Evolutionary conservation across 2,797 vertebrate species (phyloP), one percentile per base, ranked within the genome.

Genomic region (Lophotriccus pileatus): DNA sequence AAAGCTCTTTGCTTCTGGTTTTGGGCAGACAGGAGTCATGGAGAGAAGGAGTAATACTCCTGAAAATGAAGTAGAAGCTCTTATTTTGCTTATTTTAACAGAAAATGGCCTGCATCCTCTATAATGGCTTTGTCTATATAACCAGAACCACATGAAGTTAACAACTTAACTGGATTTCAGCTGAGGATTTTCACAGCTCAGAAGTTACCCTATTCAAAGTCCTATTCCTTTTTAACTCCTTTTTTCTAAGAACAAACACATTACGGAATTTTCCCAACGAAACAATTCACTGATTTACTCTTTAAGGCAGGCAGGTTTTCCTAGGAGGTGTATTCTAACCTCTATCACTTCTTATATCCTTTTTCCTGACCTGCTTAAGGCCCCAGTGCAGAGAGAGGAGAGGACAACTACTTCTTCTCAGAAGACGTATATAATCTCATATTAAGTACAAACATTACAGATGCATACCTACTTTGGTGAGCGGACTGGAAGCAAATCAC

Each of bases 11-110:
- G 30, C 64, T 92, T 93, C 83, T 68, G 72, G 84, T 83, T 94
- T 87, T 68, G 72, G 92, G 78, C 68, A 95, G 81, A 89, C 8
- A 68, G 46, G 46, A 95, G 68, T 72, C 72, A 75, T 16, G 46
- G 50, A 64, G 52, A 89, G 21, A 94, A 85, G 80, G 37, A 95
- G 62, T 77, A 92, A 47, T 60, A 83, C 34, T 77, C 68, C 16
- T 58, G 49, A 96, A 95, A 89, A 92, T 27, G 10, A 90, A 95
- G n/a, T 2, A 84, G 78, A 84, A 87, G 60, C 44, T 76, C 66
- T 67, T 55, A 63, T 90, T 94, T 84, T 5, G 0, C 49, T 44
- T 41, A 62, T 86, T 87, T 82, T 72, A 86, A 70, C 22, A 90
- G 67, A 89, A 95, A 87, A 92, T 55, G 55, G 52, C 28, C 75